phyloP scores from a whole-genome alignment of 2,113 vertebrate species.

The Dinomys branickii region DNA sequence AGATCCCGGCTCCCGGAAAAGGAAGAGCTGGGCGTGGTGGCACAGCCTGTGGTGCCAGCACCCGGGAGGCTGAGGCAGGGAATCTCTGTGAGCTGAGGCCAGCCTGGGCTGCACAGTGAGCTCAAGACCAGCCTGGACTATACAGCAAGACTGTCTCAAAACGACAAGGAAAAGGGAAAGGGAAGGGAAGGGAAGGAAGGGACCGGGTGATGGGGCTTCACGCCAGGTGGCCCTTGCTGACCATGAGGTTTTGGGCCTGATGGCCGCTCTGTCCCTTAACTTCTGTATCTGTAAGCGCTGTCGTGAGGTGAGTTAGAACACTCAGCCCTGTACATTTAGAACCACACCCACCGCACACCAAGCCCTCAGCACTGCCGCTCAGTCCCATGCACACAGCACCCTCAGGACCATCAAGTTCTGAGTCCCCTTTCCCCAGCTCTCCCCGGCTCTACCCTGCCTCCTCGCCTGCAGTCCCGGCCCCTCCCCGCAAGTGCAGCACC shows the following conservation, averaged over 20 bases:
- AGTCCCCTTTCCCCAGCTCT: background rate
- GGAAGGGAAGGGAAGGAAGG: no score
- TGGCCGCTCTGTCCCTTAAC: background rate
- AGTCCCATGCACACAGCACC: accelerated
- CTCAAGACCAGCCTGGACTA: background rate
- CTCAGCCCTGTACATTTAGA: background rate
- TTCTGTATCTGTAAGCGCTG: background rate
- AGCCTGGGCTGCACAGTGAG: background rate
- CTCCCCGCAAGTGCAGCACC: no score
- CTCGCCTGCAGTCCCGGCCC: background rate
- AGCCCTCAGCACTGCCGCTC: background rate
- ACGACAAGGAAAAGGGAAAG: background rate
- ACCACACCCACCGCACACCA: background rate
- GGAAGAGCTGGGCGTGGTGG: background rate
- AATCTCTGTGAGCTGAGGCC: background rate
- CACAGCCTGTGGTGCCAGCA: background rate
- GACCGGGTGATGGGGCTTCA: background rate
- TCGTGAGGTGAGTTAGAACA: background rate
- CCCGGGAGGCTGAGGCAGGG: background rate
- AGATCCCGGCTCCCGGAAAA: background rate
- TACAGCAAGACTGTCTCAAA: background rate
- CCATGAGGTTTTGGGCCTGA: background rate
- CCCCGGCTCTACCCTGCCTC: background rate
- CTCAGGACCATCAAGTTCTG: background rate
- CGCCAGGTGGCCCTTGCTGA: background rate